These are phyloP conservation scores for Eupeodes luniger DNA, from an alignment of 2,888 invertebrate species.

Conservation along the genomic window DNA sequence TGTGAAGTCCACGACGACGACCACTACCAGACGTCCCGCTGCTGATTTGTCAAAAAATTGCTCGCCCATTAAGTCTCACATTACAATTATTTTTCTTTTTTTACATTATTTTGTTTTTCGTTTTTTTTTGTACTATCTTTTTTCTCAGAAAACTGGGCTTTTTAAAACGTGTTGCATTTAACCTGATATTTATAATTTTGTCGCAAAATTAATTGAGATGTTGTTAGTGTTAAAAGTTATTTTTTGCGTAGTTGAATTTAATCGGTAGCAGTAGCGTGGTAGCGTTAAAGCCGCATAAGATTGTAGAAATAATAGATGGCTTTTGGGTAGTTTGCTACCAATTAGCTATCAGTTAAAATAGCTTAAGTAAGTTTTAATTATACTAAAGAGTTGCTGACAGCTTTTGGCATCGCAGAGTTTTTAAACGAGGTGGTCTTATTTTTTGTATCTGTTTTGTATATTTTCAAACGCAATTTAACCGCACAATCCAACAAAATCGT, in stretches of 20 bases:
- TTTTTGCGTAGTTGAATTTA: slow-evolving; percentile 32
- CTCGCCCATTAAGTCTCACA: slow-evolving; percentile 35
- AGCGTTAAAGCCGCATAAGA: not conserved
- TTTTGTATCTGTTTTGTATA: too few species aligned
- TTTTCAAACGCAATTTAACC: too few species aligned
- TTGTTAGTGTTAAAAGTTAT: slow-evolving; percentile 30
- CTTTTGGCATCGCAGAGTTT: not conserved
- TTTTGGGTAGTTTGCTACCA: slow-evolving; percentile 16
- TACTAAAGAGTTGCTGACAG: slow-evolving; percentile 40
- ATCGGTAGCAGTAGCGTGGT: slow-evolving; percentile 1
- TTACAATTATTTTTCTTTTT: slow-evolving; percentile 38
- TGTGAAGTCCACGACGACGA: not conserved
- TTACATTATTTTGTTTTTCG: not conserved
- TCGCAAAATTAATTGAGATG: slow-evolving; percentile 59
- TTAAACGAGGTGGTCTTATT: not conserved
- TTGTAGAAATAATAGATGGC: slow-evolving; percentile 30
- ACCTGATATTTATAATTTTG: slow-evolving; percentile 53
- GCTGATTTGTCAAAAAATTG: slow-evolving; percentile 57
- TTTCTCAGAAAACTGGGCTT: not conserved
- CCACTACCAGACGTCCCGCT: slow-evolving; percentile 9
- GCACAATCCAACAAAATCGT: not conserved
- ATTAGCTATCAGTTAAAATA: slow-evolving; percentile 27
- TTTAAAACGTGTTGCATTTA: slow-evolving; percentile 34
- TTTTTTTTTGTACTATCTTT: not conserved
- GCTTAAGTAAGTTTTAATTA: slow-evolving; percentile 22